Evolutionary conservation across 2,113 vertebrate genomes (phyloP), one percentile per base, ranked within the genome.

Genomic region (Plecotus auritus): DNA sequence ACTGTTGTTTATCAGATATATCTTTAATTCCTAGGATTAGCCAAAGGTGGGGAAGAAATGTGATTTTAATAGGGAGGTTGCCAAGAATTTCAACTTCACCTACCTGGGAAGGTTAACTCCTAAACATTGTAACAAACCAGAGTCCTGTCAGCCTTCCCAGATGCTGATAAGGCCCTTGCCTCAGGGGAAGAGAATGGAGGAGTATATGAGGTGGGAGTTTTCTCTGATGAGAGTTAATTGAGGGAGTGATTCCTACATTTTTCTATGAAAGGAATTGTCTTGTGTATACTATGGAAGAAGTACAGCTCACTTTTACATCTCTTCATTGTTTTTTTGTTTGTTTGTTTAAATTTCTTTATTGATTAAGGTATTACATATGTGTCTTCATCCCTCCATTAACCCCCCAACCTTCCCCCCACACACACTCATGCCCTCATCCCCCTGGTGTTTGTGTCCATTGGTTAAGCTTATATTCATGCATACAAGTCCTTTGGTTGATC

Each of bases 1-100:
- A 76, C 80, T 47, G 35, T 81, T 92, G 42, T 94, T 91, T 67
- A 45, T 88, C 78, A 86, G 35, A 18, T 85, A 42, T 40, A 81
- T 42, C 73, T n/a, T 90, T 82, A 95, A 91, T 66, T 78, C 81
- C n/a, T 91, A 67, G 76, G 88, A 92, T 92, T 92, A 92, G 51
- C 23, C 26, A 85, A n/a, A n/a, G 37, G 10, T 40, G 30, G 2
- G 30, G 47, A 83, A 72, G 42, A 83, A 64, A 82, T 93, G 54
- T 69, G 59, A 87, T 93, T 91, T 90, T 88, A 77, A 59, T n/a
- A 70, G 64, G 5, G 59, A 93, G 28, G 3, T 42, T 94, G 88
- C 67, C 78, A 94, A 76, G 47, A 45, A 35, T 67, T 92, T 92
- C 26, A 92, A 69, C 35, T 77, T 95, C 32, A n/a, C 83, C 82